These are phyloP conservation scores for Notolepis coatsorum DNA, from an alignment of 2,797 vertebrate genomes.

Conservation along the genomic window DNA sequence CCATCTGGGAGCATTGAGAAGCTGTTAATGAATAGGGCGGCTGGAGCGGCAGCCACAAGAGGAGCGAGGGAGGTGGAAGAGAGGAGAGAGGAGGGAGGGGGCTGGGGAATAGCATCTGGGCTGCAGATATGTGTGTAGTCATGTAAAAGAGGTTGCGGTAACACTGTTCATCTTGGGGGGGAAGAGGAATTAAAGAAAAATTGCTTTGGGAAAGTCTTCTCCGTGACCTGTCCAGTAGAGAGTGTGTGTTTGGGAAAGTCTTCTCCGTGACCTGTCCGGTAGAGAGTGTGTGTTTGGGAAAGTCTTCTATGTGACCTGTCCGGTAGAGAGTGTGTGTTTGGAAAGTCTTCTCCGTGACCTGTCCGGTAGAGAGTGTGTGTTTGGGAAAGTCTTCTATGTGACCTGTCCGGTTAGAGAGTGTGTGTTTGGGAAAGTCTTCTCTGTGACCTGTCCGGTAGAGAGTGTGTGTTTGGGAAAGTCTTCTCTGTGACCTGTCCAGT, in stretches of 20 bases:
- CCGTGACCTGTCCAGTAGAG: conserved; percentile 38
- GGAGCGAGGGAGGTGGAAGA: conserved; percentile 64
- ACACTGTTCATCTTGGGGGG: conserved; percentile 56
- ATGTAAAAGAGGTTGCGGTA: conserved; percentile 72
- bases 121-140: conserved; percentile 75
- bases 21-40: conserved; percentile 83
- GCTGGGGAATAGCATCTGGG: conserved; percentile 73
- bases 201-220: conserved; percentile 52
- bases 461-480: too few relatives aligned
- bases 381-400: too few relatives aligned
- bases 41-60: conserved; percentile 73
- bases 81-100: conserved; percentile 12
- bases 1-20: conserved; percentile 83
- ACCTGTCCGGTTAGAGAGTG: too few relatives aligned
- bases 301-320: too few relatives aligned
- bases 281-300: too few relatives aligned
- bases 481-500: too few relatives aligned
- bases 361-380: too few relatives aligned
- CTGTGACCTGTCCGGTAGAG: too few relatives aligned
- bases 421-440: too few relatives aligned
- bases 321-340: too few relatives aligned
- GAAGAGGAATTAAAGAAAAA: conserved; percentile 51
- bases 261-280: too few relatives aligned
- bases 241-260: conserved; percentile 5
- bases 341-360: too few relatives aligned